phyloP scores from a whole-genome alignment of 2,888 invertebrate species.

The Drosophila kanekoi region DNA sequence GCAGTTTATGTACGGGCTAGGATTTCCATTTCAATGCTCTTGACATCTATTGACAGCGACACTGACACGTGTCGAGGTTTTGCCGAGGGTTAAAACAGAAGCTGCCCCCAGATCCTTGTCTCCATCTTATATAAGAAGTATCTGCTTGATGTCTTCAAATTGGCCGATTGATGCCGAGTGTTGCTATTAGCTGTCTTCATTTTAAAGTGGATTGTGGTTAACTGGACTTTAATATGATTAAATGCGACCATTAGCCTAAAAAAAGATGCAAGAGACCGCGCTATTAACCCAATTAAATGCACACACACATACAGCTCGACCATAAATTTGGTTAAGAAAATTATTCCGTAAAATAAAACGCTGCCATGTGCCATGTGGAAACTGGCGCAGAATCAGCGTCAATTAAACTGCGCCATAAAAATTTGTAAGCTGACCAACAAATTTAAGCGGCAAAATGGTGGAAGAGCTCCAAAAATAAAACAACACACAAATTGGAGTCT shows the following conservation, averaged over 20 bases:
- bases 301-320: constrained; percentile 16
- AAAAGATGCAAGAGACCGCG: neutral
- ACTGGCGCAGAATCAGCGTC: constrained; percentile 37
- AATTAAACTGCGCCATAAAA: constrained; percentile 59
- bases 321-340: constrained; percentile 51
- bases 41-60: constrained; percentile 70
- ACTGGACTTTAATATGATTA: constrained; percentile 9
- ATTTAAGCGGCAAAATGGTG: constrained; percentile 44
- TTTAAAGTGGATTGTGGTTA: constrained; percentile 36
- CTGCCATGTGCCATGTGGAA: constrained; percentile 27
- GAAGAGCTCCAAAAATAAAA: constrained; percentile 21
- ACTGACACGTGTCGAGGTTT: constrained; percentile 77
- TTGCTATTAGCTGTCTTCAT: constrained; percentile 16
- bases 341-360: constrained; percentile 45
- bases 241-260: constrained; percentile 7
- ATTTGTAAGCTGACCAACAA: constrained; percentile 59
- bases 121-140: constrained; percentile 4
- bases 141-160: constrained; percentile 48
- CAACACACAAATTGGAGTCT: neutral
- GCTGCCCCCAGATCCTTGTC: neutral
- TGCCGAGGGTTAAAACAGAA: constrained; percentile 44
- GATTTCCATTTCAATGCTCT: constrained; percentile 67
- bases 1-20: constrained; percentile 62
- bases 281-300: constrained; percentile 55
- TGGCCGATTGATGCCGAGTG: constrained; percentile 38